Conservation (phyloP, 2,888 invertebrate genomes). For the Harpalus rufipes region DNA sequence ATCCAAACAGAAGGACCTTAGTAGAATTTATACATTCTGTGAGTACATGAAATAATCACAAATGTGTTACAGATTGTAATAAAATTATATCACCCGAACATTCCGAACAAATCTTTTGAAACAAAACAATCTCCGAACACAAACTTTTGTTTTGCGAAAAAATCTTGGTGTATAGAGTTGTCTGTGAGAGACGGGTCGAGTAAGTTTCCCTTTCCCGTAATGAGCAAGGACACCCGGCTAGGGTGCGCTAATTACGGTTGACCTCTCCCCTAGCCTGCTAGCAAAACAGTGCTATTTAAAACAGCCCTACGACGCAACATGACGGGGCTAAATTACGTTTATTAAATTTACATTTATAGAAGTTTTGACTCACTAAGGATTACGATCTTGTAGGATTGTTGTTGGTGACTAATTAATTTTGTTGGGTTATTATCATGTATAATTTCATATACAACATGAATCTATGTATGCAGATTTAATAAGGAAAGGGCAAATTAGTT, state of each 20-base stretch:
- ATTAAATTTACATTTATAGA: slow-evolving; percentile 60
- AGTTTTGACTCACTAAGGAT: slow-evolving; percentile 55
- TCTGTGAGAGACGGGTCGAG: slow-evolving; percentile 23
- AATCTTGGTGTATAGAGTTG: slow-evolving; percentile 39
- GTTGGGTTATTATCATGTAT: slow-evolving; percentile 53
- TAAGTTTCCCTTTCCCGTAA: slow-evolving; percentile 32
- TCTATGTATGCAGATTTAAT: slow-evolving; percentile 49
- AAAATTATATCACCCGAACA: slow-evolving; percentile 4
- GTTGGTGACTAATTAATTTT: slow-evolving; percentile 50
- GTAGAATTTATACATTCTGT: too few relatives aligned
- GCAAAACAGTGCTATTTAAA: slow-evolving; percentile 58
- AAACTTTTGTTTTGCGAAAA: slow-evolving; percentile 21
- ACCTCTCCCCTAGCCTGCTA: slow-evolving; percentile 39
- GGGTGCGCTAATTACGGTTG: slow-evolving; percentile 66
- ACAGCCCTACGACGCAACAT: slow-evolving; percentile 34
- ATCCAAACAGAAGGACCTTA: too few relatives aligned
- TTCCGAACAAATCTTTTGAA: slow-evolving; percentile 8
- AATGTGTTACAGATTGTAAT: neutral
- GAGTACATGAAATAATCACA: too few relatives aligned
- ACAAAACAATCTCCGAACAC: slow-evolving; percentile 10
- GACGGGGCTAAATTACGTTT: slow-evolving; percentile 56
- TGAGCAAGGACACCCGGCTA: slow-evolving; percentile 56
- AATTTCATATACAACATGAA: slow-evolving; percentile 30
- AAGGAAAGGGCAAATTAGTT: slow-evolving; percentile 40
- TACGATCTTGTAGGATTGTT: slow-evolving; percentile 53